Conservation (phyloP, 53 echinoderm and acorn worm species). For the Antedon mediterranea region DNA sequence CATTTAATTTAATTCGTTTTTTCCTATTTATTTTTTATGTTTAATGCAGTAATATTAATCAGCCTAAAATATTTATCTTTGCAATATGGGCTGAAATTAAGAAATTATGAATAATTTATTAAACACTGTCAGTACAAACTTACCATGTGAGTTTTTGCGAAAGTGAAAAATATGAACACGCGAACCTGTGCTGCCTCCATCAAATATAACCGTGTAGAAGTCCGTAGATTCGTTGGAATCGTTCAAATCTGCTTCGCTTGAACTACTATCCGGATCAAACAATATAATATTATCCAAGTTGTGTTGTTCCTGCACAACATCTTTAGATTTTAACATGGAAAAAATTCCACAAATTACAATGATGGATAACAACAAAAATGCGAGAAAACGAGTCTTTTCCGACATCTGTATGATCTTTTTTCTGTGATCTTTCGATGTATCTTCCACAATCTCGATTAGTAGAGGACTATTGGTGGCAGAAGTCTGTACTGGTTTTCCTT, state of each 20-base stretch:
- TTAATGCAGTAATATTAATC: too few relatives aligned
- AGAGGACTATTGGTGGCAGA: background rate
- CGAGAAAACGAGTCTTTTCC: background rate
- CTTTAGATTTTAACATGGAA: background rate
- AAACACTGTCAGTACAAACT: background rate
- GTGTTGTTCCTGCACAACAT: background rate
- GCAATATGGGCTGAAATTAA: too few relatives aligned
- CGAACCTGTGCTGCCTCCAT: slow-evolving; percentile 87
- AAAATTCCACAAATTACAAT: background rate
- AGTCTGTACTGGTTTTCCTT: background rate
- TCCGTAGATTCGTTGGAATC: slow-evolving; percentile 7
- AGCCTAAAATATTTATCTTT: too few relatives aligned
- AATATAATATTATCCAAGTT: background rate
- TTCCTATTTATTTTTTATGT: too few relatives aligned
- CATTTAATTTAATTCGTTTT: too few relatives aligned
- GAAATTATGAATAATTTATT: too few relatives aligned
- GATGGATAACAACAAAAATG: background rate
- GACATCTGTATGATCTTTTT: background rate
- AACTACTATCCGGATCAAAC: background rate
- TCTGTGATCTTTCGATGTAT: background rate
- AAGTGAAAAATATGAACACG: slow-evolving; percentile 85
- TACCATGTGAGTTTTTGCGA: slow-evolving; percentile 13
- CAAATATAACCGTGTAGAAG: slow-evolving; percentile 88
- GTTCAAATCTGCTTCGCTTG: background rate
- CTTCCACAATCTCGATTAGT: background rate